These are phyloP conservation scores for Dorcus hopei DNA, from an alignment of 2,888 invertebrate genomes.

Conservation along the genomic window DNA sequence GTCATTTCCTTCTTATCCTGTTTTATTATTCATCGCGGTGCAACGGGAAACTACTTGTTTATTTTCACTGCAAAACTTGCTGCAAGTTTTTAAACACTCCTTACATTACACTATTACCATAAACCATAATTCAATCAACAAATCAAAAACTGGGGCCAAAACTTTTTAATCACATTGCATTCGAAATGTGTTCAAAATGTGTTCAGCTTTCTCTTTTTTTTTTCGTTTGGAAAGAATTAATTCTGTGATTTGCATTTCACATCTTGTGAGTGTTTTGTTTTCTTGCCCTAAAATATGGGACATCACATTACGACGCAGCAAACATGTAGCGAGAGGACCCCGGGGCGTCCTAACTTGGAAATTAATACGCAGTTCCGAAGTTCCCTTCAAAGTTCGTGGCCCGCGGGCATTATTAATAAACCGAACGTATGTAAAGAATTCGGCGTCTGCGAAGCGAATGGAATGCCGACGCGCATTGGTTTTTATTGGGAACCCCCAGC, in stretches of 20 bases:
- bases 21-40: background rate
- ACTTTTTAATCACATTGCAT: too few species aligned
- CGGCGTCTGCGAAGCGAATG: too few species aligned
- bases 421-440: background rate
- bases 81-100: too few species aligned
- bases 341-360: slow-evolving; percentile 6
- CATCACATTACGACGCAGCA: too few species aligned
- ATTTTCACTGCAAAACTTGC: background rate
- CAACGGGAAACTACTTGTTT: slow-evolving; percentile 6
- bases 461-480: too few species aligned
- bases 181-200: too few species aligned
- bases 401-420: background rate
- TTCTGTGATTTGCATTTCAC: background rate
- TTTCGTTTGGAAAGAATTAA: too few species aligned
- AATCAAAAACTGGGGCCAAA: too few species aligned
- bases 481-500: too few species aligned
- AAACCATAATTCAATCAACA: too few species aligned
- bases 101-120: too few species aligned
- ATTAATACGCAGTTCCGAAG: slow-evolving; percentile 17
- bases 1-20: background rate
- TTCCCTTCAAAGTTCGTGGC: slow-evolving; percentile 13
- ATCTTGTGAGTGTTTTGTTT: background rate
- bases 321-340: background rate
- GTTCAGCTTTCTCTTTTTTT: too few species aligned
- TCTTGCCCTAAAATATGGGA: background rate